phyloP scores from a whole-genome alignment of 2,113 vertebrate species.

The Aspidoscelis tigris region DNA sequence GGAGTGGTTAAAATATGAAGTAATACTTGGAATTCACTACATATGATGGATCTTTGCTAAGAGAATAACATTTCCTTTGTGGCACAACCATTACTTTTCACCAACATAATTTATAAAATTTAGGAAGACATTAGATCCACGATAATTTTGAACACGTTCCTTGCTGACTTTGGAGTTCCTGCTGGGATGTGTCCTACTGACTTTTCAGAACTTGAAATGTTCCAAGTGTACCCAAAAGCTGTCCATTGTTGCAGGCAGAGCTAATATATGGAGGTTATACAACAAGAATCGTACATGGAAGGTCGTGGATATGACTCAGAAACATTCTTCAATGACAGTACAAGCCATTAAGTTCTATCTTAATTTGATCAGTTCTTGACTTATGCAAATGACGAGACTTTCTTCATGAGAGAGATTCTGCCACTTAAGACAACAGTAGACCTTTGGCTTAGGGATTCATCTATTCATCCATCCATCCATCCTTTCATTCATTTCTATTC shows the following conservation, averaged over 20 bases:
- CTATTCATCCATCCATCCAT: too few relatives aligned
- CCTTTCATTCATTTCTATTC: too few relatives aligned
- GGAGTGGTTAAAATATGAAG: conserved; percentile 55
- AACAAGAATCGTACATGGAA: neutral
- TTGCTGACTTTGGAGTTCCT: neutral
- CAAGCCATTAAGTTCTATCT: too few relatives aligned
- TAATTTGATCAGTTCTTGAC: too few relatives aligned
- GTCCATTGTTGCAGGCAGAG: neutral
- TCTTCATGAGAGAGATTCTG: too few relatives aligned
- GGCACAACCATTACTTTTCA: neutral
- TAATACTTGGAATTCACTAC: conserved; percentile 45
- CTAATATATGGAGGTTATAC: neutral
- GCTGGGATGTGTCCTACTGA: neutral
- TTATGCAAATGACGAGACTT: too few relatives aligned
- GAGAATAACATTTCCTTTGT: neutral
- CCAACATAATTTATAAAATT: conserved; percentile 3
- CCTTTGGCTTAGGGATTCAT: too few relatives aligned
- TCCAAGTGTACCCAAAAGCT: conserved; percentile 21
- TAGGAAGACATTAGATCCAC: neutral
- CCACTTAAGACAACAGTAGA: too few relatives aligned
- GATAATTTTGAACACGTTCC: conserved; percentile 1
- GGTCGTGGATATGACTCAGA: neutral
- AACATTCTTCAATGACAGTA: neutral
- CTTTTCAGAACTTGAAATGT: conserved; percentile 42
- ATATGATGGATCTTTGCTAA: conserved; percentile 37